Percentiles rank a stretch among this genome's conserved stretches.
Evolutionary conservation across 2,888 invertebrate genomes (phyloP).

Genomic region (Leucophenga maculata): DNA sequence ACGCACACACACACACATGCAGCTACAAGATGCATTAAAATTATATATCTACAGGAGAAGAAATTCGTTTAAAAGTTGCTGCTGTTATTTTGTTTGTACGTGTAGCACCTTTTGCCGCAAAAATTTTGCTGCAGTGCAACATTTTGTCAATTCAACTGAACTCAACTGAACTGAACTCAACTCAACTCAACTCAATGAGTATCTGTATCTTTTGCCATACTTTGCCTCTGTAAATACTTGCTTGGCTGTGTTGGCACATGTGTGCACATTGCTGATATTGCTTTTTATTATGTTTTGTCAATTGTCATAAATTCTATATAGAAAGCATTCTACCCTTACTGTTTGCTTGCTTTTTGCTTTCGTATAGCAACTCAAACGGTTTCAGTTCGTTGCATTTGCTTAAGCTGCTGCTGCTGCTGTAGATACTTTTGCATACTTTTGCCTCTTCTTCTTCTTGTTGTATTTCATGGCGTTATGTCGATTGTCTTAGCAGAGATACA

Average conservation of each 20-base stretch:
- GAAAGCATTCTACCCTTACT: not conserved
- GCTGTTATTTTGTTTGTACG: not conserved
- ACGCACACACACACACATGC: not conserved
- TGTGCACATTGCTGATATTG: constrained; percentile 32
- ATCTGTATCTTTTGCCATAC: too few relatives aligned
- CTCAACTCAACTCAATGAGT: too few relatives aligned
- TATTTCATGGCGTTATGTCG: constrained; percentile 1
- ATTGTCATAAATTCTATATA: constrained; percentile 18
- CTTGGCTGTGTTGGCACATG: not conserved
- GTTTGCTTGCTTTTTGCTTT: not conserved
- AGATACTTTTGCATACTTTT: constrained; percentile 11
- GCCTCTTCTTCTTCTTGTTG: not conserved
- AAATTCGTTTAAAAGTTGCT: not conserved
- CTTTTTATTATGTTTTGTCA: constrained; percentile 24
- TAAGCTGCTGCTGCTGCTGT: not conserved
- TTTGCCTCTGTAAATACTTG: not conserved
- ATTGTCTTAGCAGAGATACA: not conserved
- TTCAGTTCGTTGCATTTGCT: not conserved
- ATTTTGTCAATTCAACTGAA: not conserved
- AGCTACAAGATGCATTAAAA: too few relatives aligned
- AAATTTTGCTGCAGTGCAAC: constrained; percentile 1
- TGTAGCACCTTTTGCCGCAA: not conserved
- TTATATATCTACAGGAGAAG: not conserved
- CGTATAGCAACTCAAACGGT: not conserved
- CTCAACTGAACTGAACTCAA: not conserved